Percentiles rank a stretch among this genome's conserved stretches.
These are phyloP conservation scores for Bufo gargarizans DNA, from an alignment of 2,113 vertebrate species.

Conservation along the genomic window DNA sequence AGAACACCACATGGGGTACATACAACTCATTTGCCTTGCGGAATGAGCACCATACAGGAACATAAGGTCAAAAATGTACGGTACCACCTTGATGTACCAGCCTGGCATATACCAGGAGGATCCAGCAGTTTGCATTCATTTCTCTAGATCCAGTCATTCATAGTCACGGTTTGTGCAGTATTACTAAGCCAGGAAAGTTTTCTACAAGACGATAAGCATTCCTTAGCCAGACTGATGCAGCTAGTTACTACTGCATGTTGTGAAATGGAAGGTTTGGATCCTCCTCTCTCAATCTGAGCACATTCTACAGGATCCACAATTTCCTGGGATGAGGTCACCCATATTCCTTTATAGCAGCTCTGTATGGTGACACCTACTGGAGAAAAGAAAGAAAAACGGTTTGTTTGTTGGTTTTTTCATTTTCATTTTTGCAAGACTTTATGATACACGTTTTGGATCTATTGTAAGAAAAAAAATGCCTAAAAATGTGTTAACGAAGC, in stretches of 20 bases:
- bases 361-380: background rate
- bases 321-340: background rate
- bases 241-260: background rate
- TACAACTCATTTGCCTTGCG: no score
- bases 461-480: background rate
- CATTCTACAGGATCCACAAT: background rate
- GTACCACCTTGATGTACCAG: no score
- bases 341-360: background rate
- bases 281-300: background rate
- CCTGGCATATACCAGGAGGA: no score
- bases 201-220: no score
- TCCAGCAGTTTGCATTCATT: background rate
- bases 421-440: background rate
- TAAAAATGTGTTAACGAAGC: no score
- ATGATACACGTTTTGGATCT: background rate
- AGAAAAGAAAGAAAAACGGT: background rate
- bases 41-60: no score
- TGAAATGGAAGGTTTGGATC: background rate
- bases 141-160: background rate
- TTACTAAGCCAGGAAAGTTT: background rate
- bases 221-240: background rate
- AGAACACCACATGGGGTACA: no score
- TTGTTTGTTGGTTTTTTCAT: background rate
- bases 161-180: background rate
- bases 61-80: no score